Evolutionary conservation across 2,888 invertebrate species (phyloP).

Genomic region (Therioaphis trifolii): DNA sequence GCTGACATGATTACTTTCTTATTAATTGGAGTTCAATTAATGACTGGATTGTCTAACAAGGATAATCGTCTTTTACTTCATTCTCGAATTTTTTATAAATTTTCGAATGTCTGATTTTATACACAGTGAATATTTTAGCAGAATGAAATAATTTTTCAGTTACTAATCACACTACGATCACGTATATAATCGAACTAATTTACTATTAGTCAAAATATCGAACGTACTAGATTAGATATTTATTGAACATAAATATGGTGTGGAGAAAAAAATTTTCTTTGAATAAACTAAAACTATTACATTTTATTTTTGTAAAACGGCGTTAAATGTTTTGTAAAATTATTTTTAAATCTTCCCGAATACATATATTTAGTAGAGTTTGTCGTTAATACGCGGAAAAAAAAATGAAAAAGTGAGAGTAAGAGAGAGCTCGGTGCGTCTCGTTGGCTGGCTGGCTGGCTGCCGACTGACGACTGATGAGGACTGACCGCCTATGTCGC

Average conservation of each 20-base stretch:
- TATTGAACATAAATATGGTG: neutral
- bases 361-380: neutral
- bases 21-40: constrained; percentile 3
- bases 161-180: too few species aligned
- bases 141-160: constrained; percentile 2
- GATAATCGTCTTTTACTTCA: neutral
- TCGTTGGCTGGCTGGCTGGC: constrained; percentile 65
- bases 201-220: neutral
- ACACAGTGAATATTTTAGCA: neutral
- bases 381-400: neutral
- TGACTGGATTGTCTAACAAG: neutral
- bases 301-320: neutral
- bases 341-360: neutral
- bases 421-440: constrained; percentile 65
- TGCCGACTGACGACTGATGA: constrained; percentile 59
- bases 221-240: neutral
- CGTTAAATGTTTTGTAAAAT: neutral
- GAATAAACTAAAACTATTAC: too few species aligned
- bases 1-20: constrained; percentile 43
- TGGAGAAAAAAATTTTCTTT: too few species aligned
- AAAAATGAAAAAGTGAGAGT: constrained; percentile 63
- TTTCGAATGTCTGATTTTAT: neutral
- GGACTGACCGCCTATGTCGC: constrained; percentile 57
- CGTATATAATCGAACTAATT: neutral
- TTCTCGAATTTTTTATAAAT: neutral